Base-by-base conservation (phyloP, 2,113 vertebrate genomes). In the Delphinus delphis region DNA sequence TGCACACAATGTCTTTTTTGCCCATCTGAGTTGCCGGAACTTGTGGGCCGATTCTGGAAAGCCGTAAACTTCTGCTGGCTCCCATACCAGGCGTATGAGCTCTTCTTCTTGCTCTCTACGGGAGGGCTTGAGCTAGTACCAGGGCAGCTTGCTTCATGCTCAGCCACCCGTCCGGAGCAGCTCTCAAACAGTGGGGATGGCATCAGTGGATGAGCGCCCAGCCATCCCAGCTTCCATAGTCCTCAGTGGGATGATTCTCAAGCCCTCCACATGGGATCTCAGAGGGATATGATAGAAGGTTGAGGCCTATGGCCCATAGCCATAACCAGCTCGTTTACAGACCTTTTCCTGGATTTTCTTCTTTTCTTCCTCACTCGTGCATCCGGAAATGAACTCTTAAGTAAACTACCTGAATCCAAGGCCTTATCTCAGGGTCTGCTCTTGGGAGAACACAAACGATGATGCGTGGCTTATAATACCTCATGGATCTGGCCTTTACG, bases 201-300 rank as follows among this genome's bases (percentile, higher is more conserved):
- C 50, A 25, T 60, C 21, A 6, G 2, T 50, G 14, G 36, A 15
- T 60, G 25, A 8, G 53, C 20, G 73, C 14, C 13, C 23, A 63
- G 31, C 18, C n/a, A 33, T 12, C 31, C n/a, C 7, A 11, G 33
- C 38, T 25, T 88, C 26, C 3, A 0, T 1, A n/a, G 21, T 3
- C 31, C 89, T 31, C 26, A 67, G 2, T 38, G 31, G 17, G 41
- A 38, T 70, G 50, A 28, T 55, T 58, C 60, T 88, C 53, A 36
- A 36, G 28, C 31, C 1, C 1, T 47, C 9, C 8, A 44, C 3
- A 0, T 6, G 62, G 41, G 50, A 2, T 23, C 2, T 62, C 38
- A 65, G 36, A 36, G 25, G 80, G 5, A 28, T 28, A 26, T 25
- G 2, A 4, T 14, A 20, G 4, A 33, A 28, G 20, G 11, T 41